These are phyloP conservation scores for Protophormia terraenovae DNA, from an alignment of 2,888 invertebrate species.

Conservation along the genomic window DNA sequence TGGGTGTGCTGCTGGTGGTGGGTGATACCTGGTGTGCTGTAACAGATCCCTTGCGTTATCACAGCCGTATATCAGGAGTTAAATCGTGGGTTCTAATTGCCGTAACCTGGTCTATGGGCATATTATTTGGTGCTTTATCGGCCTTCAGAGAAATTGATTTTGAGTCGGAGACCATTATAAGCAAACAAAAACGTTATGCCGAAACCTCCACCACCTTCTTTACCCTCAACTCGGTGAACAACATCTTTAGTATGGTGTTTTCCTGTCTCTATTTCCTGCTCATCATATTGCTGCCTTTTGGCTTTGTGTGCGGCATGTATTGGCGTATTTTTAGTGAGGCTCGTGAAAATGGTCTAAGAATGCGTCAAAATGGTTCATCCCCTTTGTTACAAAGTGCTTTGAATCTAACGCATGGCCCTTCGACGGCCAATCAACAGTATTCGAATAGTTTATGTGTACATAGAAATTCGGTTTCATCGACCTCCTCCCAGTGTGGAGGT, in stretches of 20 bases:
- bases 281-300: slow-evolving; percentile 80
- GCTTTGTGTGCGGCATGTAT: slow-evolving; percentile 81
- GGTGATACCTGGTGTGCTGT: slow-evolving; percentile 85
- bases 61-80: slow-evolving; percentile 81
- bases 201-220: slow-evolving; percentile 70
- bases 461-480: slow-evolving; percentile 78
- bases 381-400: slow-evolving; percentile 81
- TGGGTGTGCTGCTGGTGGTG: slow-evolving; percentile 80
- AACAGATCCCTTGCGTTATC: slow-evolving; percentile 84
- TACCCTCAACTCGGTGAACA: slow-evolving; percentile 68
- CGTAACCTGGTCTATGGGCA: slow-evolving; percentile 80
- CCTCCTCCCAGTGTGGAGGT: slow-evolving; percentile 77
- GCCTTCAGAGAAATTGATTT: slow-evolving; percentile 80
- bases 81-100: slow-evolving; percentile 81
- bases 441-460: slow-evolving; percentile 76
- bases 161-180: slow-evolving; percentile 75
- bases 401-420: slow-evolving; percentile 76
- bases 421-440: slow-evolving; percentile 70
- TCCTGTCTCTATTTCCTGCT: slow-evolving; percentile 80
- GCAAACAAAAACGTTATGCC: slow-evolving; percentile 73
- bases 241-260: slow-evolving; percentile 74
- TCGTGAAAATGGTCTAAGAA: slow-evolving; percentile 80
- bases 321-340: slow-evolving; percentile 82
- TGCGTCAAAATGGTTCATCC: slow-evolving; percentile 81
- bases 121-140: slow-evolving; percentile 80